These are phyloP conservation scores for Noturus placidus DNA, from an alignment of 2,113 vertebrate species.

Conservation along the genomic window DNA sequence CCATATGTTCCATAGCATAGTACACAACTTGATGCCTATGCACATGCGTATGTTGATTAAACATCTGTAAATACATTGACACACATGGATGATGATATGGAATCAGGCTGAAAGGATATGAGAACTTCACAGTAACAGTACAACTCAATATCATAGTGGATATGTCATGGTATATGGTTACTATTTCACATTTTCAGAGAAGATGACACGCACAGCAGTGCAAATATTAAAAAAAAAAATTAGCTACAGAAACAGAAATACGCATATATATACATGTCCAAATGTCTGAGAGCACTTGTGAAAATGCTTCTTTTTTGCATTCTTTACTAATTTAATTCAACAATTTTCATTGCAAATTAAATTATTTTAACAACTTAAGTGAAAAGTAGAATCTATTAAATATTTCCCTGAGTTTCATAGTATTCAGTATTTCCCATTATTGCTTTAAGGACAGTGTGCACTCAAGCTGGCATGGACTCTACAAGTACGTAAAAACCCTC, in stretches of 20 bases:
- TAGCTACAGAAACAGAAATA: neutral
- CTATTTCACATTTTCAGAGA: neutral
- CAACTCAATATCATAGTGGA: neutral
- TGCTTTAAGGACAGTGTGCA: neutral
- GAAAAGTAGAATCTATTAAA: neutral
- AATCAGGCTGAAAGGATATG: slow-evolving; percentile 23
- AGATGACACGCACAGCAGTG: neutral
- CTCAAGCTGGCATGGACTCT: neutral
- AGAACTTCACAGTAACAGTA: neutral
- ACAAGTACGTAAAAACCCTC: neutral
- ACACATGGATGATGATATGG: neutral
- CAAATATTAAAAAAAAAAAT: neutral
- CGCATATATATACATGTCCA: neutral
- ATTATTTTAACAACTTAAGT: neutral
- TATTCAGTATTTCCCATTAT: neutral
- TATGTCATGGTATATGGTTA: neutral
- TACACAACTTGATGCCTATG: slow-evolving; percentile 15
- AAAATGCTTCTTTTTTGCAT: neutral
- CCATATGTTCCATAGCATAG: slow-evolving; percentile 14
- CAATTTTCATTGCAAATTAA: neutral
- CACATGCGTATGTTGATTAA: slow-evolving; percentile 2
- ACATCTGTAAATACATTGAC: neutral
- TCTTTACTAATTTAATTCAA: neutral
- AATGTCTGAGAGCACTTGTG: neutral
- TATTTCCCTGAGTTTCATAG: neutral